These are phyloP conservation scores for Paratrypauchen microcephalus DNA, from an alignment of 2,797 vertebrate genomes.

Conservation along the genomic window DNA sequence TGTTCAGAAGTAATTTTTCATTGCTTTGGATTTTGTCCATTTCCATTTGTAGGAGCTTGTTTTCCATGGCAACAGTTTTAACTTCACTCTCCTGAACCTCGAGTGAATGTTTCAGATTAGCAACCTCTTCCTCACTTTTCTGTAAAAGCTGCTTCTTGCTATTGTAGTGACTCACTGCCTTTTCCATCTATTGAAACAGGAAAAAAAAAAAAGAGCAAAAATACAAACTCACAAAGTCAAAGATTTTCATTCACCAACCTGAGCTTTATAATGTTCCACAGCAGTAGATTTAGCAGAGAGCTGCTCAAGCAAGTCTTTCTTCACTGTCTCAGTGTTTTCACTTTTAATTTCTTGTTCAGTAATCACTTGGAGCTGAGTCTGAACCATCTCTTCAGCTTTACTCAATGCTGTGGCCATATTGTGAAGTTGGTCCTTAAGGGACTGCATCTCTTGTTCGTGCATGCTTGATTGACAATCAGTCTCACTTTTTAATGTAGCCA, in stretches of 20 bases:
- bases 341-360: constrained; percentile 41
- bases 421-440: constrained; percentile 39
- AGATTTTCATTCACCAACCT: constrained; percentile 73
- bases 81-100: constrained; percentile 77
- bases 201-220: not conserved
- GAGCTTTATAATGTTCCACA: constrained; percentile 85
- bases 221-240: not conserved
- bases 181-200: constrained; percentile 82
- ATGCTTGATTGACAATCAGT: constrained; percentile 22
- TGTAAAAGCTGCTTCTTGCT: constrained; percentile 88
- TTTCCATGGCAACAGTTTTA: constrained; percentile 66
- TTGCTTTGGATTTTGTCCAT: constrained; percentile 73
- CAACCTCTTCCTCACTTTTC: constrained; percentile 79
- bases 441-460: constrained; percentile 38
- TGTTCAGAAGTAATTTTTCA: constrained; percentile 75
- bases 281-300: constrained; percentile 81
- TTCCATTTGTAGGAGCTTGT: constrained; percentile 76
- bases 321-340: constrained; percentile 45
- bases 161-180: constrained; percentile 84
- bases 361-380: constrained; percentile 28
- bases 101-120: constrained; percentile 67
- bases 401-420: constrained; percentile 28
- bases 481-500: constrained; percentile 35
- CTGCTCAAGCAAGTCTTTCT: constrained; percentile 77
- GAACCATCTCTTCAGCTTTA: constrained; percentile 45